Evolutionary conservation across 1,140 invertebrate species (phyloP).

Genomic region (Drosophila teissieri): DNA sequence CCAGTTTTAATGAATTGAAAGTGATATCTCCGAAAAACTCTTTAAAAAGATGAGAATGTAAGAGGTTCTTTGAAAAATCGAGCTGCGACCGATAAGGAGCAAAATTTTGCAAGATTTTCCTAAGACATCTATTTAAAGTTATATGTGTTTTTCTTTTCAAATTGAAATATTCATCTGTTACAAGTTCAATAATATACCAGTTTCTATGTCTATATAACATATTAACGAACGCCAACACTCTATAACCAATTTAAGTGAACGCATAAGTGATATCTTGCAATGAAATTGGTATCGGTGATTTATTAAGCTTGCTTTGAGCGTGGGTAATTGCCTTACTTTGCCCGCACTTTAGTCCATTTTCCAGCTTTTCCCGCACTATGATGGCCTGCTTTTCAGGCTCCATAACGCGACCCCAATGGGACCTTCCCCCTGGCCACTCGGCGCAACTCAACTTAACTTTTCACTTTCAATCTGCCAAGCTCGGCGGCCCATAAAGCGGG

Average conservation of each 20-base stretch:
- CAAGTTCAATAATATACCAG: too few relatives aligned
- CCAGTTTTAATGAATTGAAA: constrained; percentile 58
- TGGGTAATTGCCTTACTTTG: constrained; percentile 50
- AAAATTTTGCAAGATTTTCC: not conserved
- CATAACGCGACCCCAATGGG: constrained; percentile 62
- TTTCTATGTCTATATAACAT: too few relatives aligned
- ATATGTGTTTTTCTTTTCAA: not conserved
- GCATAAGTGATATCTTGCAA: not conserved
- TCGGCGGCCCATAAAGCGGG: constrained; percentile 70
- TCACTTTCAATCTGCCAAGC: constrained; percentile 77
- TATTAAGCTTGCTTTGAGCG: constrained; percentile 39
- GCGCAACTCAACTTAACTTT: constrained; percentile 65
- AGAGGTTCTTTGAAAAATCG: constrained; percentile 18
- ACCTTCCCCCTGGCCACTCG: constrained; percentile 26
- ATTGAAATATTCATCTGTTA: too few relatives aligned
- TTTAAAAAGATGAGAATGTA: not conserved
- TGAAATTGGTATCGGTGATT: constrained; percentile 22
- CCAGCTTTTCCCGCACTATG: constrained; percentile 10
- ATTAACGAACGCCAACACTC: too few relatives aligned
- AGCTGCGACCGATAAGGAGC: not conserved
- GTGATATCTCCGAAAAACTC: constrained; percentile 1
- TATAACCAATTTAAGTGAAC: not conserved
- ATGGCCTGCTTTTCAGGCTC: constrained; percentile 49
- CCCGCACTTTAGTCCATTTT: constrained; percentile 10
- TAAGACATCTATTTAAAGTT: too few relatives aligned